Evolutionary conservation across 2,888 invertebrate genomes (phyloP).

Genomic region (Gnatocerus cornutus): DNA sequence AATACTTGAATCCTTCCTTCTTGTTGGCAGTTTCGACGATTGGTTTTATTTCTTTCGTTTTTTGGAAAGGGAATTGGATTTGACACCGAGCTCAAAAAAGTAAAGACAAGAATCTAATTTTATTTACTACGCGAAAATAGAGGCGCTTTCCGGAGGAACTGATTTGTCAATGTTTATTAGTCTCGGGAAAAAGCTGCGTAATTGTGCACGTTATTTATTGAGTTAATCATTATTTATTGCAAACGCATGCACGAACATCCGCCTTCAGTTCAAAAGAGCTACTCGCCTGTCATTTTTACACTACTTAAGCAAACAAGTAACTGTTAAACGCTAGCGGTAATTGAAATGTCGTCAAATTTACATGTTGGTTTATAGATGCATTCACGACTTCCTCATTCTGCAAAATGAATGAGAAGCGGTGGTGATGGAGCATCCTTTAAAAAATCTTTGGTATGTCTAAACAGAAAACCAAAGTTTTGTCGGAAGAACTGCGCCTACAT

Average conservation of each 20-base stretch:
- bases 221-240: background rate
- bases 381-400: background rate
- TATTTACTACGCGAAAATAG: no score
- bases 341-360: conserved; percentile 19
- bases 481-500: no score
- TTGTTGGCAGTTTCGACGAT: conserved; percentile 10
- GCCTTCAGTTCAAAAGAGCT: background rate
- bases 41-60: conserved; percentile 20
- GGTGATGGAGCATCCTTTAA: no score
- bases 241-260: conserved; percentile 1
- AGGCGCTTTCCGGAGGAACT: no score
- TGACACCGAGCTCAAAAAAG: conserved; percentile 9
- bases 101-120: background rate
- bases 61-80: conserved; percentile 24
- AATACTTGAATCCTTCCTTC: conserved; percentile 34
- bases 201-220: background rate
- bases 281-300: background rate
- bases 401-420: background rate
- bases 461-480: no score
- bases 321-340: conserved; percentile 8
- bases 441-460: no score
- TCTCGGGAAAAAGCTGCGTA: background rate
- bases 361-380: background rate
- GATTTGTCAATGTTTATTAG: background rate
- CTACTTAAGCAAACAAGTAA: background rate